These are phyloP conservation scores for Choristoneura rosaceana DNA, from an alignment of 2,888 invertebrate species.

Conservation along the genomic window DNA sequence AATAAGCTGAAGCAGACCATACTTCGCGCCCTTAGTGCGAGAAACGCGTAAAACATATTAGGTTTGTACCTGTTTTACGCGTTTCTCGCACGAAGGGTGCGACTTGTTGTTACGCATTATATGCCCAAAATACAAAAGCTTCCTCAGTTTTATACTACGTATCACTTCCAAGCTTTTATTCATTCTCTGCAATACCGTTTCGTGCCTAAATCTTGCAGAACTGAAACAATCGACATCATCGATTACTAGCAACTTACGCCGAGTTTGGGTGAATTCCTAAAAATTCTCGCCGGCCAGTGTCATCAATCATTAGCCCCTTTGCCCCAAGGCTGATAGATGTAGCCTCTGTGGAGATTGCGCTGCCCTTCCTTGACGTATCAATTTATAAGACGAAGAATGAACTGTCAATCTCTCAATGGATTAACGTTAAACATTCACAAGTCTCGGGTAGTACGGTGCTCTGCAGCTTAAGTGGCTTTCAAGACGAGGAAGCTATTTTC, in stretches of 20 bases:
- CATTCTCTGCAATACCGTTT: too few species aligned
- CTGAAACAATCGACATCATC: constrained; percentile 27
- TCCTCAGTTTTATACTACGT: too few species aligned
- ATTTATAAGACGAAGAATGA: constrained; percentile 82
- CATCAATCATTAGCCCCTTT: constrained; percentile 76
- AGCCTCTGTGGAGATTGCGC: constrained; percentile 70
- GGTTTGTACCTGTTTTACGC: too few species aligned
- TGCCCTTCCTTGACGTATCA: constrained; percentile 74
- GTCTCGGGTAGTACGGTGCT: constrained; percentile 29
- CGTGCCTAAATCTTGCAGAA: constrained; percentile 19
- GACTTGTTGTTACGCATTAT: too few species aligned
- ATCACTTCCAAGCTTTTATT: too few species aligned
- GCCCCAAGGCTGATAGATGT: constrained; percentile 69
- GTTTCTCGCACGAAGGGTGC: too few species aligned
- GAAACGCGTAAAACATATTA: too few species aligned
- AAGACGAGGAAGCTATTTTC: constrained; percentile 8
- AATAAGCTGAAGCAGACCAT: too few species aligned
- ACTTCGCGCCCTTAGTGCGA: too few species aligned
- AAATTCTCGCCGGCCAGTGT: constrained; percentile 60
- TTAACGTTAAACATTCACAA: constrained; percentile 62
- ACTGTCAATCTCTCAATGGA: constrained; percentile 68
- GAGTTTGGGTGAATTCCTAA: constrained; percentile 50
- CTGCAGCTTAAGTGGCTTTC: constrained; percentile 31
- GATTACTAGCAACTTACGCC: constrained; percentile 31
- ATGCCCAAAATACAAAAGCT: too few species aligned